phyloP scores from a whole-genome alignment of 2,113 vertebrate genomes.

The Zosterops hypoxanthus region DNA sequence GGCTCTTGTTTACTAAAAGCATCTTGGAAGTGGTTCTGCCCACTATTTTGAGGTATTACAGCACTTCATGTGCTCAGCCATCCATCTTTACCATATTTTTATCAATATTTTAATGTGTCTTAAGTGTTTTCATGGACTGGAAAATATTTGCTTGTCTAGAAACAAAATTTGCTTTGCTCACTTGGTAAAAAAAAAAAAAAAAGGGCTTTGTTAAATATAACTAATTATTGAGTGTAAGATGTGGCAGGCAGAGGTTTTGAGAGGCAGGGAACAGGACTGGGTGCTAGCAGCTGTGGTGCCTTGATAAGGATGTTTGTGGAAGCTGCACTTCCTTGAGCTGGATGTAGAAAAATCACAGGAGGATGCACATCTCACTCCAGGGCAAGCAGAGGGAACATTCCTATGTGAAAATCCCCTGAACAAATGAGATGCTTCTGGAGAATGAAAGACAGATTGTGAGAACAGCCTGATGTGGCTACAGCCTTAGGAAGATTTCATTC shows the following conservation, averaged over 20 bases:
- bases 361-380: not conserved
- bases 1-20: not conserved
- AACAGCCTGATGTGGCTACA: not conserved
- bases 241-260: not conserved
- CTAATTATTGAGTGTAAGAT: not conserved
- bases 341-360: not conserved
- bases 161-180: not conserved
- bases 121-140: not conserved
- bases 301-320: not conserved
- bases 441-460: not conserved
- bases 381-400: not conserved
- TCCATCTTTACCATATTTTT: not conserved
- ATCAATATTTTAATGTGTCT: not conserved
- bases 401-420: not conserved
- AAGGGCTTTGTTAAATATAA: not conserved
- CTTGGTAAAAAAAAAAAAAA: not conserved
- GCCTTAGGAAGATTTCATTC: not conserved
- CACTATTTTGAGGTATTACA: not conserved
- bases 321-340: not conserved
- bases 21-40: not conserved
- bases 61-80: not conserved
- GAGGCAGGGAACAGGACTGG: not conserved
- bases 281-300: not conserved
- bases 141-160: not conserved
- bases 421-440: not conserved